Conservation (phyloP, 2,113 vertebrate genomes). For the Phalacrocorax brasilianus region DNA sequence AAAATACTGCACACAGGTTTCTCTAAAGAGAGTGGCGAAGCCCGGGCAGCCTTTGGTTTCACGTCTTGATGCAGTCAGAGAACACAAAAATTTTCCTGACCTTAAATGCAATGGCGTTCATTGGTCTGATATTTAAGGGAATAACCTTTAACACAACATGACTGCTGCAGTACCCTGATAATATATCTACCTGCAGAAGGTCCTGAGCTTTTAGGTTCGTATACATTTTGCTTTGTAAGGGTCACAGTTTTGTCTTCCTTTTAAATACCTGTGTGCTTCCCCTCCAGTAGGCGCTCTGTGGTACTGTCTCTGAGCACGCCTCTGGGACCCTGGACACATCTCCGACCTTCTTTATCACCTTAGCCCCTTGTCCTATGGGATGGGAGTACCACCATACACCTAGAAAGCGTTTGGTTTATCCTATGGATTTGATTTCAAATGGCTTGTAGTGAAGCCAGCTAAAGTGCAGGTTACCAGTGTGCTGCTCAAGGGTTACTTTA, state of each 20-base stretch:
- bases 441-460: not conserved
- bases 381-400: too few species aligned
- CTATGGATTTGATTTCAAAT: fast-evolving
- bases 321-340: not conserved
- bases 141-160: not conserved
- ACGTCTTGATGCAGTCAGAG: not conserved
- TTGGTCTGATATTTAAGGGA: not conserved
- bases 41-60: not conserved
- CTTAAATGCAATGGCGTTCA: not conserved
- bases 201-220: not conserved
- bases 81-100: not conserved
- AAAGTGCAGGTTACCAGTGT: not conserved
- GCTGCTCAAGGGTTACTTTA: not conserved
- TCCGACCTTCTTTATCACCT: not conserved
- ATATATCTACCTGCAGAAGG: not conserved
- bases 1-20: not conserved
- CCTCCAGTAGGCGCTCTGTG: not conserved
- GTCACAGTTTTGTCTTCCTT: not conserved
- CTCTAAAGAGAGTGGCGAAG: not conserved
- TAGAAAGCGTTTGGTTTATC: not conserved
- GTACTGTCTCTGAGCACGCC: not conserved
- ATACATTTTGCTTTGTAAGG: not conserved
- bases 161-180: not conserved
- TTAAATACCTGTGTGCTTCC: not conserved
- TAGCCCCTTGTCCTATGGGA: not conserved